Evolutionary conservation across 2,797 vertebrate species (phyloP).

Genomic region (Numenius phaeopus): DNA sequence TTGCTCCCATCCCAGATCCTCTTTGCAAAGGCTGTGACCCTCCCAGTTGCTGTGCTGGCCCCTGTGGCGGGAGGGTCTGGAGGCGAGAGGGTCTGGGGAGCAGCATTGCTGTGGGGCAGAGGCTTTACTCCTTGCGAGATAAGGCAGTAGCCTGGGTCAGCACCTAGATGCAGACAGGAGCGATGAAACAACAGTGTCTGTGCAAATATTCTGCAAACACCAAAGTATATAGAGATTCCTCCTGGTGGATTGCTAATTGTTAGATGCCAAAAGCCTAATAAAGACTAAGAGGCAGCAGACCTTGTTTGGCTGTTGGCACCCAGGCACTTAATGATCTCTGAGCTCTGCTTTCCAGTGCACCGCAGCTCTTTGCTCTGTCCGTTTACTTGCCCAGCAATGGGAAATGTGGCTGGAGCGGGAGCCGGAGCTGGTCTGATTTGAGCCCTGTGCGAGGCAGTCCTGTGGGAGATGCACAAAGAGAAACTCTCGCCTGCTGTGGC

Average conservation of each 20-base stretch:
- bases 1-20: neutral
- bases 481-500: neutral
- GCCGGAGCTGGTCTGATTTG: neutral
- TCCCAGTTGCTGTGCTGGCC: neutral
- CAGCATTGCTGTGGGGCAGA: neutral
- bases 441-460: neutral
- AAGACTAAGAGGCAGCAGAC: neutral
- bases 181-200: neutral
- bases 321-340: rapidly evolving
- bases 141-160: neutral
- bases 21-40: neutral
- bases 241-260: neutral
- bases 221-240: neutral
- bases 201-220: neutral
- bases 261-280: neutral
- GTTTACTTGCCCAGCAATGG: neutral
- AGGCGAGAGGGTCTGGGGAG: neutral
- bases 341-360: neutral
- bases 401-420: neutral
- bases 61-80: neutral
- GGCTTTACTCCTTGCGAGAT: neutral
- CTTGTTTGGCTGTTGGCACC: neutral
- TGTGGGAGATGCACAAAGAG: neutral
- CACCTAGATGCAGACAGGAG: neutral
- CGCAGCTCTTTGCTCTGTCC: neutral